These are phyloP conservation scores for Atherinomorus stipes DNA, from an alignment of 2,113 vertebrate species.

Conservation along the genomic window DNA sequence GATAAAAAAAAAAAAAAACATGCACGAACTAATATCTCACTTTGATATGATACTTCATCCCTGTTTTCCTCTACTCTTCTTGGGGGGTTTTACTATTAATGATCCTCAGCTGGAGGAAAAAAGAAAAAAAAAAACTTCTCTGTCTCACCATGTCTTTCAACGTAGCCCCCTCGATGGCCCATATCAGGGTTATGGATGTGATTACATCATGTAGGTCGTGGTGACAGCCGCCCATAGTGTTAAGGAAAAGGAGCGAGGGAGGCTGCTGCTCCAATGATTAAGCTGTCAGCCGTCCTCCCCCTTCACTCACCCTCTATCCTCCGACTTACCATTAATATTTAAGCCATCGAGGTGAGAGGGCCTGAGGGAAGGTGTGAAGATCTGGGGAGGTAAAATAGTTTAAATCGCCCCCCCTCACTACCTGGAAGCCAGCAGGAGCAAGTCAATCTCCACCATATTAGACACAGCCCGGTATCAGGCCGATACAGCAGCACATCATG, in stretches of 20 bases:
- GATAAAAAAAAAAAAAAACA: too few species aligned
- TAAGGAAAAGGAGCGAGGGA: slow-evolving; percentile 59
- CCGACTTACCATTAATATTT: slow-evolving; percentile 82
- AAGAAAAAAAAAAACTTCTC: slow-evolving; percentile 12
- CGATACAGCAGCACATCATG: slow-evolving; percentile 62
- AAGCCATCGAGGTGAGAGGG: slow-evolving; percentile 76
- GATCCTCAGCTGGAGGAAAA: not conserved
- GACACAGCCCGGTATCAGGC: slow-evolving; percentile 76
- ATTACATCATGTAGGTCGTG: slow-evolving; percentile 83
- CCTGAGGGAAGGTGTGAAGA: slow-evolving; percentile 77
- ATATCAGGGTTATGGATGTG: slow-evolving; percentile 77
- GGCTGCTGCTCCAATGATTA: slow-evolving; percentile 78
- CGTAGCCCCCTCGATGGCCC: slow-evolving; percentile 65
- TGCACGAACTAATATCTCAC: too few species aligned
- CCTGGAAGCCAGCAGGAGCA: slow-evolving; percentile 63
- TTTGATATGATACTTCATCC: not conserved
- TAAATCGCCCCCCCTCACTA: slow-evolving; percentile 70
- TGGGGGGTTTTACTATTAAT: not conserved
- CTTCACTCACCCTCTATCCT: slow-evolving; percentile 69
- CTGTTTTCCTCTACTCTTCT: not conserved
- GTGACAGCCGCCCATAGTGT: slow-evolving; percentile 78
- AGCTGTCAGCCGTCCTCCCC: slow-evolving; percentile 77
- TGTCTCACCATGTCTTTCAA: slow-evolving; percentile 41
- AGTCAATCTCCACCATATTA: slow-evolving; percentile 75
- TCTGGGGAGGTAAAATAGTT: slow-evolving; percentile 77